These are phyloP conservation scores for Neostethus bicornis DNA, from an alignment of 2,797 vertebrate genomes.

Conservation along the genomic window DNA sequence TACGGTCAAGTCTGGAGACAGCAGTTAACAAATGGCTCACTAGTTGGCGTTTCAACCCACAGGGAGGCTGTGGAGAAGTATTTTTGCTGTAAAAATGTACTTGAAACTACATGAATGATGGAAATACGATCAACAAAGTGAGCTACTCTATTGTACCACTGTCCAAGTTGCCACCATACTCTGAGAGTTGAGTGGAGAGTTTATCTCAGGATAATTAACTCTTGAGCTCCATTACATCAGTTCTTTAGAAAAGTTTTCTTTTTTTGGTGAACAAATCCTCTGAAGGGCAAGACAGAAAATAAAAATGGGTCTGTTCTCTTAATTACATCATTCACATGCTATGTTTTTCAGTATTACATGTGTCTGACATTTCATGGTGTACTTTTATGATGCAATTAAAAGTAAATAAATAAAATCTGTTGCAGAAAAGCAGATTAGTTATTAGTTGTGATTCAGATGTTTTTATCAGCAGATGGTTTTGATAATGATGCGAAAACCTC, in stretches of 20 bases:
- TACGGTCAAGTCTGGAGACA: not conserved
- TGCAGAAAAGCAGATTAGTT: too few species aligned
- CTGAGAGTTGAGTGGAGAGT: not conserved
- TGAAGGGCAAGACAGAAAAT: not conserved
- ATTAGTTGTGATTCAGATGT: too few species aligned
- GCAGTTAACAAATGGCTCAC: not conserved
- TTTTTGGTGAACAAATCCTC: constrained; percentile 6
- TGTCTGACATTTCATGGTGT: constrained; percentile 6
- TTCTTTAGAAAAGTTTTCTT: not conserved
- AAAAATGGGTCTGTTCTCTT: not conserved
- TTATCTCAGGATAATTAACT: not conserved
- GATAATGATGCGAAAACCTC: too few species aligned
- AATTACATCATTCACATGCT: not conserved
- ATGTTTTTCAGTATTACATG: constrained; percentile 1
- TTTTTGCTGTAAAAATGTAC: not conserved
- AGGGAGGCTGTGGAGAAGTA: not conserved
- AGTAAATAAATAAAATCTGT: too few species aligned
- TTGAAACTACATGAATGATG: not conserved
- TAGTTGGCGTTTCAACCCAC: not conserved
- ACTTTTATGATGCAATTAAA: constrained; percentile 12
- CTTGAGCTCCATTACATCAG: not conserved
- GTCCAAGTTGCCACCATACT: not conserved
- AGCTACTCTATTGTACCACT: not conserved
- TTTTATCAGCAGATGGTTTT: too few species aligned
- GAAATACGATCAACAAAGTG: not conserved